Percentiles rank a stretch among this genome's conserved stretches.
These are phyloP conservation scores for Vimba vimba DNA, from an alignment of 2,113 vertebrate genomes.

Conservation along the genomic window DNA sequence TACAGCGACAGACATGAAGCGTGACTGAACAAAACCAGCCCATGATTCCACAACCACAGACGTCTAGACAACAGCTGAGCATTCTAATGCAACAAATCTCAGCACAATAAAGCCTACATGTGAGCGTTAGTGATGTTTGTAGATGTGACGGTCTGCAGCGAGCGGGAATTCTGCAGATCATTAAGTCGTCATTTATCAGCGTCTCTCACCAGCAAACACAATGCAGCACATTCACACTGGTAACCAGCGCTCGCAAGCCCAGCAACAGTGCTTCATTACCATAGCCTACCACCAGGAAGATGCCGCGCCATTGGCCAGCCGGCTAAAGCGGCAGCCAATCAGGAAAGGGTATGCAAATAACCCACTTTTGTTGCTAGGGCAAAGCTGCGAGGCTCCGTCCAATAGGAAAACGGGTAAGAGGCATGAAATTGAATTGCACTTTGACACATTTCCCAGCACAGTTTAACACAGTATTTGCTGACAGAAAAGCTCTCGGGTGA, in stretches of 20 bases:
- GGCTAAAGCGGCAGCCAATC: constrained; percentile 75
- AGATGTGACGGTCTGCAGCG: constrained; percentile 77
- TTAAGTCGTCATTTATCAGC: constrained; percentile 84
- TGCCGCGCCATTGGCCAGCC: constrained; percentile 76
- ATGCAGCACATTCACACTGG: constrained; percentile 81
- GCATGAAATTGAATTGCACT: constrained; percentile 87
- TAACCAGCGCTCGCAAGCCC: constrained; percentile 78
- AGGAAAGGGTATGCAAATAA: constrained; percentile 81
- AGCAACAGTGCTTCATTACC: constrained; percentile 92
- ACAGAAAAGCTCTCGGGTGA: constrained; percentile 60
- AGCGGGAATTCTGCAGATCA: constrained; percentile 84
- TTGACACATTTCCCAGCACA: constrained; percentile 85
- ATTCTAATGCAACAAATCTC: neutral
- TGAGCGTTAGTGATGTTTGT: constrained; percentile 61
- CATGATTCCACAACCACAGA: neutral
- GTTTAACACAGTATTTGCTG: constrained; percentile 82
- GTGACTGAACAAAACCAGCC: neutral
- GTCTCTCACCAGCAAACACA: constrained; percentile 85
- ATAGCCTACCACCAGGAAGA: constrained; percentile 83
- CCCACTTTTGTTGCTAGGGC: constrained; percentile 86
- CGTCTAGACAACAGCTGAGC: constrained; percentile 5
- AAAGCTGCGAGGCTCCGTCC: constrained; percentile 80
- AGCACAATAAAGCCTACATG: neutral
- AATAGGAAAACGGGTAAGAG: constrained; percentile 88
- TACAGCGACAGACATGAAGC: neutral